These are phyloP conservation scores for Eonycteris spelaea DNA, from an alignment of 2,113 vertebrate species.

Conservation along the genomic window DNA sequence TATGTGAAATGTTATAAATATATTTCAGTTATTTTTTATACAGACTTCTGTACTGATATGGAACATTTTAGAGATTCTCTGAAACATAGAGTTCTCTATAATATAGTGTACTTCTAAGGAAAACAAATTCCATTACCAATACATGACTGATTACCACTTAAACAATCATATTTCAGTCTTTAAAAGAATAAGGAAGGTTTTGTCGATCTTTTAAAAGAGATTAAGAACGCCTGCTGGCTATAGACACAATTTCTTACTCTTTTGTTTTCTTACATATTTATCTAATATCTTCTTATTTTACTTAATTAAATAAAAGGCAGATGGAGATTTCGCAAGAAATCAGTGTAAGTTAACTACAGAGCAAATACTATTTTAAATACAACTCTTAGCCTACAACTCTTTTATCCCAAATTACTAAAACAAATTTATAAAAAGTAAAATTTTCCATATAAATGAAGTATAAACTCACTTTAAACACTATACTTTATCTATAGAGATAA, in stretches of 20 bases:
- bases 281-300: neutral
- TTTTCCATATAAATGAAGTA: conserved; percentile 10
- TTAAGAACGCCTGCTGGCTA: neutral
- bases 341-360: neutral
- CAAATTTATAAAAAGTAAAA: conserved; percentile 4
- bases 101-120: neutral
- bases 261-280: conserved; percentile 16
- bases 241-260: neutral
- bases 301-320: neutral
- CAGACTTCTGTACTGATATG: neutral
- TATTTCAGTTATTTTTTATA: neutral
- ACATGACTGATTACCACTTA: neutral
- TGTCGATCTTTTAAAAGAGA: neutral
- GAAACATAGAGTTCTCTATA: conserved; percentile 15
- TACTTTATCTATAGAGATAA: neutral
- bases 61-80: neutral
- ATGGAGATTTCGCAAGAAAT: neutral
- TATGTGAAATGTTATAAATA: neutral
- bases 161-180: conserved; percentile 8
- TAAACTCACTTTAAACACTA: neutral
- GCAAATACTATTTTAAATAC: conserved; percentile 3
- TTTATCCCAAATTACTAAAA: neutral
- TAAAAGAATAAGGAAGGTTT: neutral
- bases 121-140: neutral
- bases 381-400: neutral